phyloP scores from a whole-genome alignment of 1,140 invertebrate species.

The Sweltsa coloradensis region DNA sequence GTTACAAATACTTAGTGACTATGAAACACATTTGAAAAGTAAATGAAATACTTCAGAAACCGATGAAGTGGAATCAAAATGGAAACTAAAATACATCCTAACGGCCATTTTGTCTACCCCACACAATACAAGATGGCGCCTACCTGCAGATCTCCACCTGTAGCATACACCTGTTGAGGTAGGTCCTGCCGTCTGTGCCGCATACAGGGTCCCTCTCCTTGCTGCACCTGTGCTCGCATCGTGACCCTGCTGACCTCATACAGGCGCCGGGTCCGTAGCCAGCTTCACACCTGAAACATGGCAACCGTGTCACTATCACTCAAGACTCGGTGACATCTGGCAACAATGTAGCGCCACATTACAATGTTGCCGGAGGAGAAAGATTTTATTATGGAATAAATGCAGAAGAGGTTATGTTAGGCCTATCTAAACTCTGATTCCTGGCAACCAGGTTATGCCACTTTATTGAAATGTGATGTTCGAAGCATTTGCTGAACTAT shows the following conservation, averaged over 20 bases:
- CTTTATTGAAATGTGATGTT: too few species aligned
- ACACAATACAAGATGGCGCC: constrained; percentile 22
- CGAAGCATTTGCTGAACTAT: too few species aligned
- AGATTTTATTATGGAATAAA: background rate
- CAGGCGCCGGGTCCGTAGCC: constrained; percentile 48
- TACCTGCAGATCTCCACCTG: constrained; percentile 72
- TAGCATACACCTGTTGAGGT: constrained; percentile 82
- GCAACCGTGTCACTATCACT: background rate
- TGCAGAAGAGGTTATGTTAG: background rate
- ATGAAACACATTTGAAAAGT: background rate
- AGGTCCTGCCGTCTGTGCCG: constrained; percentile 78
- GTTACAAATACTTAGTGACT: background rate
- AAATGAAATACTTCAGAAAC: background rate
- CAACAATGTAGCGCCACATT: background rate
- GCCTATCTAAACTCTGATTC: background rate
- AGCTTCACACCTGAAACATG: constrained; percentile 38
- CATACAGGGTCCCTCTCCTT: constrained; percentile 79
- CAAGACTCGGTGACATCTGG: background rate
- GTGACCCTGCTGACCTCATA: constrained; percentile 55
- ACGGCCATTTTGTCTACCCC: constrained; percentile 30
- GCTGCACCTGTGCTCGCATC: constrained; percentile 62
- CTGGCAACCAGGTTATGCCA: background rate
- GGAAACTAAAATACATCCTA: background rate
- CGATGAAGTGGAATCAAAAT: too few species aligned
- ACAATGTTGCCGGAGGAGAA: background rate